A percentile compares a stretch with the other conserved stretches of the same genome.
Conservation (phyloP, 2,113 vertebrate genomes). For the Pomatorhinus ruficollis region DNA sequence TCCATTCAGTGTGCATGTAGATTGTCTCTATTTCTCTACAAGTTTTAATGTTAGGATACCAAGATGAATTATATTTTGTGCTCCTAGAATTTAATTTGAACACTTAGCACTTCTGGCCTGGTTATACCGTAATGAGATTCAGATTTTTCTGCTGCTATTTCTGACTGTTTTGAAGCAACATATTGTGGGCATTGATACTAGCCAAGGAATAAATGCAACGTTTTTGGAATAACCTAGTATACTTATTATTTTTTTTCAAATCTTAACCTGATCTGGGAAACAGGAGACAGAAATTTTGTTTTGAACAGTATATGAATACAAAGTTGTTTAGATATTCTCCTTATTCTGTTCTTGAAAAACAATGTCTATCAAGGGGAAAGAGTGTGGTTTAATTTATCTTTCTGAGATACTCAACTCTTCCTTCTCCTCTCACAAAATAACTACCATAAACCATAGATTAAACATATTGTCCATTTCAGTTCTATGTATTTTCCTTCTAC, state of each 20-base stretch:
- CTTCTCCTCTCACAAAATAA: background rate
- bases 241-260: background rate
- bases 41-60: background rate
- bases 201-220: background rate
- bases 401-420: background rate
- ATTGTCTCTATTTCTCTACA: background rate
- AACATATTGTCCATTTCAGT: background rate
- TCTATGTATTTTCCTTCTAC: background rate
- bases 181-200: background rate
- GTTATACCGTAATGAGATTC: background rate
- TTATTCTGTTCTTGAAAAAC: background rate
- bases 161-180: background rate
- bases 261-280: background rate
- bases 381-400: background rate
- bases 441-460: background rate
- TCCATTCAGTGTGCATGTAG: background rate
- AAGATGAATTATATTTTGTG: background rate
- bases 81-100: background rate
- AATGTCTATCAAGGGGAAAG: rapidly evolving
- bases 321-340: background rate
- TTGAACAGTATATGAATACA: background rate
- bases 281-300: background rate
- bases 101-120: background rate
- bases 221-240: background rate
- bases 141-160: background rate